Evolutionary conservation across 1,140 invertebrate genomes (phyloP).

Genomic region (Platyscapa corneri): DNA sequence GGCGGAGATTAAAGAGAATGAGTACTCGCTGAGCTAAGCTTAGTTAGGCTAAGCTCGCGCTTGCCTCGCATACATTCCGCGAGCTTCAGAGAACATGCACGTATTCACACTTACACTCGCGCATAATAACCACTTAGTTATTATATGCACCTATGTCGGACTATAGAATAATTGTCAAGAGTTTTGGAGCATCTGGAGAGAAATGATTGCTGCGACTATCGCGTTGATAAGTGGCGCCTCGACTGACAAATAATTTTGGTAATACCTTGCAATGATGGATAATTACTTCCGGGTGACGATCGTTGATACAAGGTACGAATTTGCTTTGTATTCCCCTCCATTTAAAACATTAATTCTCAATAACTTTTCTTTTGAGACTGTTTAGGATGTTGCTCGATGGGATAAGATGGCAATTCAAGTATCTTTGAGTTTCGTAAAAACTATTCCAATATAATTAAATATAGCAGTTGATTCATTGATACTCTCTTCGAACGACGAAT

Average conservation of each 20-base stretch:
- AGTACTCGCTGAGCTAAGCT: conserved; percentile 70
- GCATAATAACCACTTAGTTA: background rate
- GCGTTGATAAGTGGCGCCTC: background rate
- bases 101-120: conserved; percentile 30
- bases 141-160: background rate
- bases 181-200: background rate
- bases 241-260: background rate
- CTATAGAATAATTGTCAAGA: background rate
- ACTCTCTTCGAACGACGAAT: too few species aligned
- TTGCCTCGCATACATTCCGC: conserved; percentile 67
- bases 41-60: conserved; percentile 72
- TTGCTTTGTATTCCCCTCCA: too few species aligned
- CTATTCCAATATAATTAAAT: too few species aligned
- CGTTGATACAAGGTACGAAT: too few species aligned
- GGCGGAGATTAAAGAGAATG: conserved; percentile 65
- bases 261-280: background rate
- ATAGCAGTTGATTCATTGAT: too few species aligned
- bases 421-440: too few species aligned
- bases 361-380: too few species aligned
- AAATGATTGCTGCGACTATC: background rate
- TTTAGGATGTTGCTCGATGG: too few species aligned
- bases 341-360: too few species aligned
- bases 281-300: too few species aligned
- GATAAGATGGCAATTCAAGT: too few species aligned
- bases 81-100: conserved; percentile 48